Evolutionary conservation across 2,888 invertebrate species (phyloP).

Genomic region (Drosophila maculinotata): DNA sequence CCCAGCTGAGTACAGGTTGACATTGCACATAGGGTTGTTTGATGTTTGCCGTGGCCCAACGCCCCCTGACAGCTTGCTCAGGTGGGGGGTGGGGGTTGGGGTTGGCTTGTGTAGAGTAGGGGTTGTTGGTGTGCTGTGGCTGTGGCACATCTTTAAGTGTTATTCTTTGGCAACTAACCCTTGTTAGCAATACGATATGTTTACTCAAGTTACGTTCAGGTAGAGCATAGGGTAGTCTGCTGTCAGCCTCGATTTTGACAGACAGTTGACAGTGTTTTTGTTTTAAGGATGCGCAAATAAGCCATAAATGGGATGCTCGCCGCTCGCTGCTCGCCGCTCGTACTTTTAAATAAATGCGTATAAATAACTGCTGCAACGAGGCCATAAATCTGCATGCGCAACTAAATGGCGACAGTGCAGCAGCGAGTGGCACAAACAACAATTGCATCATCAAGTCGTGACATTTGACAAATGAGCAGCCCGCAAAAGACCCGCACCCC

Average conservation of each 20-base stretch:
- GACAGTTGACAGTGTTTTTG: constrained; percentile 75
- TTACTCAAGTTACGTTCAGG: constrained; percentile 48
- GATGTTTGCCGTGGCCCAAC: constrained; percentile 38
- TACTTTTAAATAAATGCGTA: constrained; percentile 41
- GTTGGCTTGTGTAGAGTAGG: neutral
- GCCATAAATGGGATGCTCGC: constrained; percentile 58
- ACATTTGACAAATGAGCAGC: constrained; percentile 81
- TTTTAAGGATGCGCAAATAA: constrained; percentile 66
- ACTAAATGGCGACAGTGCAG: constrained; percentile 70
- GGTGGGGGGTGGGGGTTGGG: neutral
- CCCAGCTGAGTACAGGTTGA: constrained; percentile 34
- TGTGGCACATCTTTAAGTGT: constrained; percentile 65
- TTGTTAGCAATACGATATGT: constrained; percentile 70
- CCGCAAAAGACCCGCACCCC: constrained; percentile 13
- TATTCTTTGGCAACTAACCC: constrained; percentile 70
- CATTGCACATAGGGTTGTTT: constrained; percentile 56
- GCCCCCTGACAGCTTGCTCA: constrained; percentile 15
- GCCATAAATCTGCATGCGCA: constrained; percentile 73
- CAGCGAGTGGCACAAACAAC: constrained; percentile 45
- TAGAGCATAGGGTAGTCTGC: constrained; percentile 2
- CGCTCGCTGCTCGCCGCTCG: neutral
- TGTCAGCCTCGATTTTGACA: constrained; percentile 47
- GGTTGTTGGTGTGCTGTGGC: constrained; percentile 1
- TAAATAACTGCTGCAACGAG: constrained; percentile 55
- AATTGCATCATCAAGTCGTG: constrained; percentile 82